Conservation (phyloP, 1,140 invertebrate species). For the Aphelinus atriplicis region DNA sequence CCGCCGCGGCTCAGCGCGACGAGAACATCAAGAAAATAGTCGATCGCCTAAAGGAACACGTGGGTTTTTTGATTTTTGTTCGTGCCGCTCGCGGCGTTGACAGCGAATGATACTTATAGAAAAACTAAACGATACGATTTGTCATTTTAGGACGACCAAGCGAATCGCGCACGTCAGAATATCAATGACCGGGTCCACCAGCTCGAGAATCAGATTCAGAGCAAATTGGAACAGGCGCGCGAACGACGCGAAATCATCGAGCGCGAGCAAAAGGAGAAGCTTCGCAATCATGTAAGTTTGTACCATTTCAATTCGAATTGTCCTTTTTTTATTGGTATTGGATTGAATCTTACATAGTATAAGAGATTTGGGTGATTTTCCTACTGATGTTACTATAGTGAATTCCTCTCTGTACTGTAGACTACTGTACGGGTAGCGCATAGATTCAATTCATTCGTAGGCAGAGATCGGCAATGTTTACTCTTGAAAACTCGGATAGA, state of each 20-base stretch:
- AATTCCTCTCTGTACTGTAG: too few relatives aligned
- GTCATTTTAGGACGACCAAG: conserved; percentile 75
- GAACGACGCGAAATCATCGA: conserved; percentile 75
- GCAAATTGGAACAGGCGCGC: conserved; percentile 77
- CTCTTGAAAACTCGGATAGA: too few relatives aligned
- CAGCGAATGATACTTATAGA: too few relatives aligned
- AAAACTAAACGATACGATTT: background rate
- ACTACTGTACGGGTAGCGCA: too few relatives aligned
- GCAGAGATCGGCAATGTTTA: too few relatives aligned
- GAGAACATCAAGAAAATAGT: conserved; percentile 89
- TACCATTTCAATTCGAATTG: background rate
- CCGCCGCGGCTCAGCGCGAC: conserved; percentile 84
- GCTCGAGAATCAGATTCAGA: conserved; percentile 75
- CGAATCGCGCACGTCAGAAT: conserved; percentile 72
- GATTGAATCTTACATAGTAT: too few relatives aligned
- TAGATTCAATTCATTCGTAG: too few relatives aligned
- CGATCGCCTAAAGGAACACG: conserved; percentile 88
- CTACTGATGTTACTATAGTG: too few relatives aligned
- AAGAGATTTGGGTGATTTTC: too few relatives aligned
- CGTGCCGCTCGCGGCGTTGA: too few relatives aligned
- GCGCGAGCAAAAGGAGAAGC: conserved; percentile 78
- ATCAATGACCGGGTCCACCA: conserved; percentile 74
- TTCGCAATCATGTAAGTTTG: conserved; percentile 78
- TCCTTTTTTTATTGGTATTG: too few relatives aligned
- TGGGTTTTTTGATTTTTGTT: conserved; percentile 55